These are phyloP conservation scores for Tragelaphus strepsiceros DNA, from an alignment of 2,113 vertebrate genomes.

Conservation along the genomic window DNA sequence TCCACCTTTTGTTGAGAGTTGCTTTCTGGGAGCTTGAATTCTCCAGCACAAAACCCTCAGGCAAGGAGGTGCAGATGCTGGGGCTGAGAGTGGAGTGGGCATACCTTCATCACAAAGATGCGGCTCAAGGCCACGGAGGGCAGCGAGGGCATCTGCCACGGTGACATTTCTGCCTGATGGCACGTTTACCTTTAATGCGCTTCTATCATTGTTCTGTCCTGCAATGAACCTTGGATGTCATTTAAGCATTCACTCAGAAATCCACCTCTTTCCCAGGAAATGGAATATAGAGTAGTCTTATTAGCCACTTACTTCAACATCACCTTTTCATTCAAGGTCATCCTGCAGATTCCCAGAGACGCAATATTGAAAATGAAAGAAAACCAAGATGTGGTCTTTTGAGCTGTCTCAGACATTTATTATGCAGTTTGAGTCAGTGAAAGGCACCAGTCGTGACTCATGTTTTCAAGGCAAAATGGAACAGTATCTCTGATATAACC, in stretches of 20 bases:
- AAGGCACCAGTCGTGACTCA: conserved; percentile 90
- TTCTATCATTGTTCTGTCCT: conserved; percentile 81
- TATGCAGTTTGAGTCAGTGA: conserved; percentile 82
- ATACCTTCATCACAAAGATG: background rate
- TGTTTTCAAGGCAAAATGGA: conserved; percentile 88
- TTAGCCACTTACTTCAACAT: conserved; percentile 86
- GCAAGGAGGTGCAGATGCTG: background rate
- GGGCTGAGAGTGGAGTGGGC: background rate
- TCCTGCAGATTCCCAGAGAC: conserved; percentile 84
- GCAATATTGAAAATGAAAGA: conserved; percentile 89
- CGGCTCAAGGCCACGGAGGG: accelerated
- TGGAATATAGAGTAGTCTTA: conserved; percentile 85
- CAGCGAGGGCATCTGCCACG: accelerated
- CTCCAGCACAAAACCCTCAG: background rate
- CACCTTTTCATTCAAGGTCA: conserved; percentile 88
- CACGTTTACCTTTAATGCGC: conserved; percentile 81
- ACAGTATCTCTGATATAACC: conserved; percentile 84
- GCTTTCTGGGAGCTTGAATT: background rate
- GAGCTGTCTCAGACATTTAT: conserved; percentile 83
- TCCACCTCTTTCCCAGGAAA: conserved; percentile 85
- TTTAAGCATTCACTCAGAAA: conserved; percentile 81
- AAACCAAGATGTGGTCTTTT: conserved; percentile 88
- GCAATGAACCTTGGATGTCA: conserved; percentile 84
- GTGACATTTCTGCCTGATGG: conserved; percentile 74
- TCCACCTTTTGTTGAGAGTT: background rate